A percentile compares a stretch with the other conserved stretches of the same genome.
Evolutionary conservation across 2,888 invertebrate genomes (phyloP).

Genomic region (Sinodicranocentrus sp.): DNA sequence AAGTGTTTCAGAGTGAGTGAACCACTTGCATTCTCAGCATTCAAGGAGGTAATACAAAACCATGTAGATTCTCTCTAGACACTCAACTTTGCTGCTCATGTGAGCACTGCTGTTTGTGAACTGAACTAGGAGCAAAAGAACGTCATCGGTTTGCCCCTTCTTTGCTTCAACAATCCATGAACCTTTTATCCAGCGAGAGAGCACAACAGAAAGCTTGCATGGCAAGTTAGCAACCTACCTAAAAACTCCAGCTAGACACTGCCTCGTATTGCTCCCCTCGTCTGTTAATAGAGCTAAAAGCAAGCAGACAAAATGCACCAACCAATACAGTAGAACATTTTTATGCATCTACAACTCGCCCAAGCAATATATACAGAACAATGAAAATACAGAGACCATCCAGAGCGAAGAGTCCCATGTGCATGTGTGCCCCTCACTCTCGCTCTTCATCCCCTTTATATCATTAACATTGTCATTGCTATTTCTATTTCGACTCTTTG

Average conservation of each 20-base stretch:
- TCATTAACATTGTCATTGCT: constrained; percentile 38
- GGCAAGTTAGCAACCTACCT: too few relatives aligned
- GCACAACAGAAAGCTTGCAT: not conserved
- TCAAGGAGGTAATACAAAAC: too few relatives aligned
- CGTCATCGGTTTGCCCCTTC: constrained; percentile 47
- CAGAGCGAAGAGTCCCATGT: constrained; percentile 37
- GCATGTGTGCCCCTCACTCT: not conserved
- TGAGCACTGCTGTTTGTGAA: constrained; percentile 51
- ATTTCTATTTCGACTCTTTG: constrained; percentile 6
- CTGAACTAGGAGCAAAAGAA: constrained; percentile 21
- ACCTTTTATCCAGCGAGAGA: constrained; percentile 12
- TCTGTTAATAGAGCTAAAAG: too few relatives aligned
- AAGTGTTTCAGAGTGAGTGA: too few relatives aligned
- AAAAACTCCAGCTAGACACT: too few relatives aligned
- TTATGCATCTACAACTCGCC: too few relatives aligned
- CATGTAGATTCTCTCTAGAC: not conserved
- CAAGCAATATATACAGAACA: too few relatives aligned
- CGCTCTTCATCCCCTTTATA: constrained; percentile 42
- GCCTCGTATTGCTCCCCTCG: too few relatives aligned
- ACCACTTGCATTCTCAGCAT: too few relatives aligned
- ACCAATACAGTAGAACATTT: too few relatives aligned
- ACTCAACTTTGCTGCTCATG: constrained; percentile 27
- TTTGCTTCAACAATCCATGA: not conserved
- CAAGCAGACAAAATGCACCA: too few relatives aligned
- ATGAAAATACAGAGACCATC: too few relatives aligned